These are phyloP conservation scores for Heterotis niloticus DNA, from an alignment of 2,113 vertebrate species.

Conservation along the genomic window DNA sequence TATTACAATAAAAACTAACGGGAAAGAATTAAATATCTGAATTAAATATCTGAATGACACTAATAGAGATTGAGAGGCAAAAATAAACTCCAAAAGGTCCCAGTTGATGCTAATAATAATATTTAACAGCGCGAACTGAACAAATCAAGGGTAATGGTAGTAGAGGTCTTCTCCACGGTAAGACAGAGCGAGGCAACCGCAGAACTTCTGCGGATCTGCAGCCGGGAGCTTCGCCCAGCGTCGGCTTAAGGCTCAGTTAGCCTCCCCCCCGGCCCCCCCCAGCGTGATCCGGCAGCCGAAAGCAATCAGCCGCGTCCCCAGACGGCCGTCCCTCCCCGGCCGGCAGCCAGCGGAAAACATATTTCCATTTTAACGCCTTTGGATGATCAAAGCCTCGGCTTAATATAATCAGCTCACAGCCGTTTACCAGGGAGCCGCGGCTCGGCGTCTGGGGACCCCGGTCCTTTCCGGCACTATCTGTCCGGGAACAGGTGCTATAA, in stretches of 20 bases:
- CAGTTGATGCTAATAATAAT: too few species aligned
- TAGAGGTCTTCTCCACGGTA: too few species aligned
- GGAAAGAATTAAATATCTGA: too few species aligned
- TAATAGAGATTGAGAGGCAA: too few species aligned
- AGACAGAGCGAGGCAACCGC: too few species aligned
- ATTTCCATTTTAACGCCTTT: conserved; percentile 96
- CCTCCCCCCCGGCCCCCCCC: conserved; percentile 32
- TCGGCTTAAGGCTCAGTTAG: conserved; percentile 37
- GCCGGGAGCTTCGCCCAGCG: not conserved
- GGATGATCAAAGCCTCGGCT: conserved; percentile 97
- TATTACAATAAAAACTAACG: too few species aligned
- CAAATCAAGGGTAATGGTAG: too few species aligned
- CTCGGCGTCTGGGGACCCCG: conserved; percentile 75
- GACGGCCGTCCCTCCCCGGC: conserved; percentile 58
- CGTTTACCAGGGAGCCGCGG: conserved; percentile 82
- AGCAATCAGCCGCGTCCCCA: conserved; percentile 52
- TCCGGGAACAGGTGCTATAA: conserved; percentile 99
- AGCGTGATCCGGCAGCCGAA: conserved; percentile 44
- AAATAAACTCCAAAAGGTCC: too few species aligned
- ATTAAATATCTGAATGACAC: too few species aligned
- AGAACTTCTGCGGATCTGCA: too few species aligned
- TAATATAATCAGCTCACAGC: conserved; percentile 99
- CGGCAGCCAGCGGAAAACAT: conserved; percentile 81
- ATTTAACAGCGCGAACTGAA: too few species aligned
- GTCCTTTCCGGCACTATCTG: conserved; percentile 83